Conservation (phyloP, 1,140 invertebrate species). For the Vollenhovia emeryi region DNA sequence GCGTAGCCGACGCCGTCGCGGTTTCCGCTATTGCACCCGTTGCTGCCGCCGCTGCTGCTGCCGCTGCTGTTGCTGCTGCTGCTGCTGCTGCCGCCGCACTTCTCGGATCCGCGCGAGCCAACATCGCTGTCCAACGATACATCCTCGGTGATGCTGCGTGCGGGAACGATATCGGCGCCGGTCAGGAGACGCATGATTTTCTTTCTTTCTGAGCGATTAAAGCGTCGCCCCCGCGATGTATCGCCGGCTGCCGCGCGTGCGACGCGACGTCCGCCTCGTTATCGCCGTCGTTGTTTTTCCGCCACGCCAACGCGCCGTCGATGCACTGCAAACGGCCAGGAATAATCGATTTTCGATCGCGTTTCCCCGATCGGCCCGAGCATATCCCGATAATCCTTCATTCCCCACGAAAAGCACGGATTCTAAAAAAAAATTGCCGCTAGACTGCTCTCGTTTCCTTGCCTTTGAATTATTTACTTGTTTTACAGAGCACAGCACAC, state of each 20-base stretch:
- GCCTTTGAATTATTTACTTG: neutral
- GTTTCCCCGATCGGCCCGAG: neutral
- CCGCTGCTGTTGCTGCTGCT: conserved; percentile 26
- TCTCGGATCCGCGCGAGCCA: conserved; percentile 73
- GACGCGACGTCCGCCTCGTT: conserved; percentile 13
- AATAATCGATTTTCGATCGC: conserved; percentile 11
- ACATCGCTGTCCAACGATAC: conserved; percentile 79
- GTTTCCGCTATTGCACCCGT: neutral
- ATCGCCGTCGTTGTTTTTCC: neutral
- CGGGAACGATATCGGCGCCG: conserved; percentile 53
- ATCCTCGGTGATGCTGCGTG: conserved; percentile 69
- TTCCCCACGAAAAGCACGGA: neutral
- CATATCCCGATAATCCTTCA: neutral
- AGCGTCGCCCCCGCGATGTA: neutral
- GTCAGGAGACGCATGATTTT: conserved; percentile 67
- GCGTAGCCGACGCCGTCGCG: conserved; percentile 49
- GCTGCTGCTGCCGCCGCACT: conserved; percentile 60
- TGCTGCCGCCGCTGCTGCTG: conserved; percentile 9
- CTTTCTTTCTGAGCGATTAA: conserved; percentile 25
- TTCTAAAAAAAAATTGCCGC: neutral
- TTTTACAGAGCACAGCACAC: neutral
- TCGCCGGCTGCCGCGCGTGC: neutral
- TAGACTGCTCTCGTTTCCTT: neutral
- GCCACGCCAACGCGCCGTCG: neutral
- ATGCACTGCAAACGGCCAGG: neutral